phyloP scores from a whole-genome alignment of 2,888 invertebrate species.

The Caenorhabditis macrosperma region DNA sequence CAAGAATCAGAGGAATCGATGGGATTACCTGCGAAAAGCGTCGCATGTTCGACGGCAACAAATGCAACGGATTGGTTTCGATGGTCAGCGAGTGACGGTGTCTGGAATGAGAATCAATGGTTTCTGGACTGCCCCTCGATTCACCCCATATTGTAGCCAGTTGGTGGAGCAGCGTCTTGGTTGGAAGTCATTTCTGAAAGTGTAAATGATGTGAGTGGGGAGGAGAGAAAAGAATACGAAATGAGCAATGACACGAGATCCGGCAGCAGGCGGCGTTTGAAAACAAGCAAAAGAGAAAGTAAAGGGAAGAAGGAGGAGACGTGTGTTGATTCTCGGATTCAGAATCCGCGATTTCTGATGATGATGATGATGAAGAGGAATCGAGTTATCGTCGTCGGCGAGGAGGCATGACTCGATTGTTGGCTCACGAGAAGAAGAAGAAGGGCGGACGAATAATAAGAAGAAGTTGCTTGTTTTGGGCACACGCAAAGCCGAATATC shows the following conservation, averaged over 20 bases:
- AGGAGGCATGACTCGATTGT: constrained; percentile 1
- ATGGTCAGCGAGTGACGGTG: constrained; percentile 75
- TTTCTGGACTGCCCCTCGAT: not conserved
- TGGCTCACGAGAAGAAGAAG: not conserved
- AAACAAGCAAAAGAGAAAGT: not conserved
- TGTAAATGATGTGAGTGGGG: constrained; percentile 2
- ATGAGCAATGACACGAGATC: not conserved
- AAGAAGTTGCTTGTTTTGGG: constrained; percentile 7
- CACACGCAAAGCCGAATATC: not conserved
- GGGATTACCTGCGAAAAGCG: constrained; percentile 58
- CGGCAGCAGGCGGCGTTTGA: not conserved
- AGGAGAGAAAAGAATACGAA: constrained; percentile 3
- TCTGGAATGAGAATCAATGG: constrained; percentile 48
- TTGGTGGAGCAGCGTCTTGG: constrained; percentile 35
- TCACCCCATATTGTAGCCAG: constrained; percentile 48
- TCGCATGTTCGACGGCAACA: constrained; percentile 74
- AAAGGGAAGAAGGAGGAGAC: not conserved
- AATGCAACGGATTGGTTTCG: constrained; percentile 74
- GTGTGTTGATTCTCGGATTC: not conserved
- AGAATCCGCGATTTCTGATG: not conserved
- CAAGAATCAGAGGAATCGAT: not conserved
- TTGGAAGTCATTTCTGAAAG: constrained; percentile 44
- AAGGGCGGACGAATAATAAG: not conserved
- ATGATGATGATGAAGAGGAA: constrained; percentile 2
- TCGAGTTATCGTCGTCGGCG: not conserved